Conservation (phyloP, 2,113 vertebrate species). For the Beaufortia kweichowensis region DNA sequence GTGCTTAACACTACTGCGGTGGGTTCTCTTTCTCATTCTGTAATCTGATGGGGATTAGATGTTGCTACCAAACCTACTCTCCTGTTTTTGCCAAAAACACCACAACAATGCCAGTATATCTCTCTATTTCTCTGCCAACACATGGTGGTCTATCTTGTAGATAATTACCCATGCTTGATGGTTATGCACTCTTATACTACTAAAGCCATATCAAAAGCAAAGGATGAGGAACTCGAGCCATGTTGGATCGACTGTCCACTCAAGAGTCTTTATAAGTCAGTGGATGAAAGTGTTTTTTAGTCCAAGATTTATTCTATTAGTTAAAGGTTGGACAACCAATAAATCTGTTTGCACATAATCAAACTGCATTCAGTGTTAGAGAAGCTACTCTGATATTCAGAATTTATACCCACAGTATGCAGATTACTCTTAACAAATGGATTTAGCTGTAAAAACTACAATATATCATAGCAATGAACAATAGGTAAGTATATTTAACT, state of each 20-base stretch:
- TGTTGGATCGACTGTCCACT: background rate
- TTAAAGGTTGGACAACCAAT: background rate
- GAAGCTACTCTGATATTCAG: too few species aligned
- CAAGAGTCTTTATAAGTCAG: background rate
- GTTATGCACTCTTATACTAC: conserved; percentile 33
- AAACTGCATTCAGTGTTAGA: too few species aligned
- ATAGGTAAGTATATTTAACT: too few species aligned
- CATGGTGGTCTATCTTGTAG: conserved; percentile 42
- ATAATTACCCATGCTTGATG: conserved; percentile 45
- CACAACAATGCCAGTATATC: conserved; percentile 20
- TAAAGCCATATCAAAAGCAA: conserved; percentile 13
- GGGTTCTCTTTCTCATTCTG: conserved; percentile 20
- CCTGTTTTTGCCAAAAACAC: conserved; percentile 15
- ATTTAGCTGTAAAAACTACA: too few species aligned
- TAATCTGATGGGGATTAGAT: conserved; percentile 44
- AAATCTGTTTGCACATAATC: background rate
- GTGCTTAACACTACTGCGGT: conserved; percentile 35
- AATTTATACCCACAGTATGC: too few species aligned
- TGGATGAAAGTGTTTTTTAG: conserved; percentile 7
- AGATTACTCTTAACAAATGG: too few species aligned
- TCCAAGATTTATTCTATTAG: conserved; percentile 10
- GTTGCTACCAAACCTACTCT: conserved; percentile 17
- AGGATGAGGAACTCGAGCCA: conserved; percentile 8
- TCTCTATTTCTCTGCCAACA: conserved; percentile 39
- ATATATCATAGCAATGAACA: too few species aligned